Base-by-base conservation (phyloP, 1,140 invertebrate species). In the Orius insidiosus region DNA sequence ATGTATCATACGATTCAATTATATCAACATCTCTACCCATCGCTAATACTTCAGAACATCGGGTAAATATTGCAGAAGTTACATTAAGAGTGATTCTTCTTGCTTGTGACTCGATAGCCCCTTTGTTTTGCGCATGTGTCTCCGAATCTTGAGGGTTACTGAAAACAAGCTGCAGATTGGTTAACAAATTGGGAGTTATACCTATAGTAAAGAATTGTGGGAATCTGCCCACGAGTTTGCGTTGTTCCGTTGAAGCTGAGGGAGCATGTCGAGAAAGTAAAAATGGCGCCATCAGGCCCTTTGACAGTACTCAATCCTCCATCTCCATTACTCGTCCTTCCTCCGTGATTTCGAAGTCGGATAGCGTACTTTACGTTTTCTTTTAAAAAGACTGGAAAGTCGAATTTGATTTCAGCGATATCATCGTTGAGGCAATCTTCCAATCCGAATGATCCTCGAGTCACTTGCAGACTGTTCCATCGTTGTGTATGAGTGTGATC, bases 181-280 rank as follows among this genome's bases (percentile, higher is more conserved):
- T 5, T 36, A 33, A 33, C 32, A n/a, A n/a, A 56, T n/a, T 8
- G 7, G 7, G n/a, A 8, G 7, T 33, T n/a, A 41, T 36, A 57
- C 55, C 74, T 78, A 57, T 86, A 90, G 61, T 97, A 98, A 5
- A 97, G 68, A 45, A 98, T 76, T 55, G 88, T 80, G 0, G 94
- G 93, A 54, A 98, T 79, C 66, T 98, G 94, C 35, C 94, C 94
- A 33, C 93, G 68, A 0, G 81, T 82, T 53, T 93, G 75, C 3
- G 89, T 94, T 0, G 93, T 90, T 46, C 90, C 92, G 65, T 96
- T 95, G 56, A 87, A 88, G 63, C 89, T 94, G 14, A 96, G 68
- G 8, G 87, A 82, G 63, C 89, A 93, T 8, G 86, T 82, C 18
- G 77, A 79, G 59, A 93, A 97, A n/a, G 78, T 78, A 61, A 96